phyloP scores from a whole-genome alignment of 2,888 invertebrate genomes.

The Agrochola macilenta region DNA sequence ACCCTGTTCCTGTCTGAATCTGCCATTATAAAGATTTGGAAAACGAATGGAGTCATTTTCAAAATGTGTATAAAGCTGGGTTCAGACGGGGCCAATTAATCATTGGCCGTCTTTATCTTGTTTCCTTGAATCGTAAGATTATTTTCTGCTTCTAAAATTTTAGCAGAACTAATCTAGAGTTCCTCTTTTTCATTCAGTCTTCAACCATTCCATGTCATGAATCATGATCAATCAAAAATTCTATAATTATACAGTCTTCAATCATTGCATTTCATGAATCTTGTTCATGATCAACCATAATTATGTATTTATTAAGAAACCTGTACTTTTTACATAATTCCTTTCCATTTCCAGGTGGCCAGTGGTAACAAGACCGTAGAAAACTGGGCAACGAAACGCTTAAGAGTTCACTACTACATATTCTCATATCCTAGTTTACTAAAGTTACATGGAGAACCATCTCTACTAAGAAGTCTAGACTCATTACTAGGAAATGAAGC shows the following conservation, averaged over 20 bases:
- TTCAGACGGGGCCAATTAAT: no score
- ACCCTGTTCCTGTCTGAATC: no score
- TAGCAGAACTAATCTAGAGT: background rate
- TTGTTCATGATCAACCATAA: background rate
- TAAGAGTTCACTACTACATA: conserved; percentile 94
- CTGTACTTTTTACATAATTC: conserved; percentile 3
- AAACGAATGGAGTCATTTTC: no score
- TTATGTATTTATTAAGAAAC: background rate
- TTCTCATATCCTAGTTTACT: conserved; percentile 95
- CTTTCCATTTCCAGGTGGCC: conserved; percentile 90
- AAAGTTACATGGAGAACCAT: conserved; percentile 95
- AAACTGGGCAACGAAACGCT: conserved; percentile 93
- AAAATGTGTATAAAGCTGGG: no score
- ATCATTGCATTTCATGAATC: conserved; percentile 15
- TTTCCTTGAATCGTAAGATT: background rate
- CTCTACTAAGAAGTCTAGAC: conserved; percentile 93
- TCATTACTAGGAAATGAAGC: conserved; percentile 95
- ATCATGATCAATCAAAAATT: background rate
- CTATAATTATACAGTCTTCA: background rate
- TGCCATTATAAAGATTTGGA: no score
- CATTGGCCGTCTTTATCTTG: background rate
- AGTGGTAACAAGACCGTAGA: conserved; percentile 95
- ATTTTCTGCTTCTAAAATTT: background rate
- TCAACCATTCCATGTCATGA: conserved; percentile 9
- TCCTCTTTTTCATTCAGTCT: conserved; percentile 1